These are phyloP conservation scores for Myanophis thanlyinensis DNA, from an alignment of 2,113 vertebrate genomes.

Conservation along the genomic window DNA sequence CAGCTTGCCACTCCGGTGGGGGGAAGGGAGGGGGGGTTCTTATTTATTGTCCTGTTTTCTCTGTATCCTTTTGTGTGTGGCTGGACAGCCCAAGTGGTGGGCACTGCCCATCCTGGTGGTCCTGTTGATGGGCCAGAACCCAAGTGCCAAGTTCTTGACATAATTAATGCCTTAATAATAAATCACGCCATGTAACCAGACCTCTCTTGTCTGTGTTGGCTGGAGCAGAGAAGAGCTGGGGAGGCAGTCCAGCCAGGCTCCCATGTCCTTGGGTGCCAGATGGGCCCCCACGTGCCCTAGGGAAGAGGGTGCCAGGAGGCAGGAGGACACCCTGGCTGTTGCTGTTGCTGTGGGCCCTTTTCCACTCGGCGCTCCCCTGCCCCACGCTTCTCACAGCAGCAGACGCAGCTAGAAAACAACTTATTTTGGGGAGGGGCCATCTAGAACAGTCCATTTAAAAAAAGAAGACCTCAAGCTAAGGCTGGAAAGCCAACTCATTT, in stretches of 20 bases:
- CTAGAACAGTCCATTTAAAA: not conserved
- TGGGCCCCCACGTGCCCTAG: not conserved
- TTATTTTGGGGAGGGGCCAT: no score
- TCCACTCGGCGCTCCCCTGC: not conserved
- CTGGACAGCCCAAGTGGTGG: slow-evolving; percentile 47
- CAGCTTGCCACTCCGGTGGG: not conserved
- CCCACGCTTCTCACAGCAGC: not conserved
- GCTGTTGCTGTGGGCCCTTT: not conserved
- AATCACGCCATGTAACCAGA: slow-evolving; percentile 44
- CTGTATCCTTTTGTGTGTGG: slow-evolving; percentile 53
- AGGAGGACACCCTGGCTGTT: not conserved
- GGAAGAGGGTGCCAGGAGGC: not conserved
- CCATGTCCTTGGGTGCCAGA: not conserved
- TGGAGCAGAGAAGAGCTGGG: fast-evolving
- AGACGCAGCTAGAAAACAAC: not conserved
- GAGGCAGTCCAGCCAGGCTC: not conserved
- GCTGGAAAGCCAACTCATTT: not conserved
- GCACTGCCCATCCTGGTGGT: slow-evolving; percentile 19
- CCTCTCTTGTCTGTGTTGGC: not conserved
- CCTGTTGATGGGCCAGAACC: slow-evolving; percentile 36
- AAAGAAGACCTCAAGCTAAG: not conserved
- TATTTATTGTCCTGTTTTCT: slow-evolving; percentile 61
- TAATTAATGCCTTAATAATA: slow-evolving; percentile 73
- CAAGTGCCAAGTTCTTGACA: slow-evolving; percentile 65
- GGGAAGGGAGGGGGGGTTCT: not conserved